Conservation (phyloP, 2,888 invertebrate species). For the Bombylius major region DNA sequence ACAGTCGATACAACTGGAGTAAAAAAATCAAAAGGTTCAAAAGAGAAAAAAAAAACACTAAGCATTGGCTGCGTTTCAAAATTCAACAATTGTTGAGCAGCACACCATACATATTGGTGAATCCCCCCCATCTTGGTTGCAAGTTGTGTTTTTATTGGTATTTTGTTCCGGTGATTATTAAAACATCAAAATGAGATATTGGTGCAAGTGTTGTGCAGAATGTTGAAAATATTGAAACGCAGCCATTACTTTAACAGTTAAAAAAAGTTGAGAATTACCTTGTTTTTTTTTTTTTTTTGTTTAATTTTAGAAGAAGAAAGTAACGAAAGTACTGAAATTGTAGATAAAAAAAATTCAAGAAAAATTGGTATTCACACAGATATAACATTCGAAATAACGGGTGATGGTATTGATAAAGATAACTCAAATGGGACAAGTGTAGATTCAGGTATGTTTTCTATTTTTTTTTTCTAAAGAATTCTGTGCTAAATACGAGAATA, state of each 20-base stretch:
- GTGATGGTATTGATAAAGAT: constrained; percentile 22
- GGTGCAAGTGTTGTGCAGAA: no score
- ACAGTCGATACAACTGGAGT: constrained; percentile 36
- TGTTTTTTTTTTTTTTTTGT: neutral
- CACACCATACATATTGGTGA: neutral
- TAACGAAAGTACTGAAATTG: constrained; percentile 35
- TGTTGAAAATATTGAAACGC: no score
- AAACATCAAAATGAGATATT: no score
- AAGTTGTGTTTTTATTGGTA: no score
- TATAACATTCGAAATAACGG: constrained; percentile 36
- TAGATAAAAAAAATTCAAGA: constrained; percentile 31
- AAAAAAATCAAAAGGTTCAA: constrained; percentile 31
- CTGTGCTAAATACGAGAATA: no score
- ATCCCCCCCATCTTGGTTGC: neutral
- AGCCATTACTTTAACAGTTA: no score
- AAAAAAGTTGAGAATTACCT: no score
- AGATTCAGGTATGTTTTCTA: constrained; percentile 23
- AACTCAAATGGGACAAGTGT: constrained; percentile 29
- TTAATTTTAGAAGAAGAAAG: constrained; percentile 23
- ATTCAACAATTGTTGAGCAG: no score
- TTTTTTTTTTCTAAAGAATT: neutral
- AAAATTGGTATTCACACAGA: constrained; percentile 37
- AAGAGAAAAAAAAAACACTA: constrained; percentile 3
- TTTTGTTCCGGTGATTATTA: no score
- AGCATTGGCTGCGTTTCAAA: no score